Evolutionary conservation across 1,140 invertebrate genomes (phyloP), one percentile per base, ranked within the genome.

Genomic region (Nomia melanderi): DNA sequence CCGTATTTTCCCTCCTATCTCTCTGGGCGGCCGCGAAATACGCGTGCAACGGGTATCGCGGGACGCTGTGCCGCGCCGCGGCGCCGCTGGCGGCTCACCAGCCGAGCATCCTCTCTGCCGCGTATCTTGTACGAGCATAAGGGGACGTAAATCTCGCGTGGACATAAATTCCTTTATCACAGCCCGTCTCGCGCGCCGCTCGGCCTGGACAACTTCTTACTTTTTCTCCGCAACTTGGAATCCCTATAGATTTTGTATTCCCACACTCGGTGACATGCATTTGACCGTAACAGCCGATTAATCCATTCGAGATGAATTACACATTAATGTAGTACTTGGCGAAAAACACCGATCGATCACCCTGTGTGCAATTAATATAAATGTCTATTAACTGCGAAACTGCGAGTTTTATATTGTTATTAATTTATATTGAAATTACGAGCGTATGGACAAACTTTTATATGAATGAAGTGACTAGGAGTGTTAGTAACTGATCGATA

Each of bases 131-230:
- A 82, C 75, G 83, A 82, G 84, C 77, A 78, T 78, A 81, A 83
- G 59, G 63, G 77, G 64, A 86, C 84, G 84, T 88, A 87, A 89
- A 89, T 89, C 88, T 87, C 72, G 66, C 77, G 71, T 81, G 83
- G 79, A 86, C 88, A 85, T 88, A 89, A 89, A 89, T 89, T 89
- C 86, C 78, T 88, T 88, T 89, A 89, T 89, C 88, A 81, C 77
- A 60, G 79, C 47, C 50, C 79, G 84, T 86, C 84, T 81, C 74
- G 82, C 69, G 57, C 27, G 57, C 62, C 36, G 67, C 71, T 57
- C 66, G 41, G 50, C 33, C 31, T 54, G 1, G 59, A 53, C 63
- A 59, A 60, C 82, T 82, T 84, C 80, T 81, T 78, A 66, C 78
- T 83, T 83, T 81, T 86, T 60, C 75, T 47, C 77, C 54, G 73